Conservation (phyloP, 1,140 invertebrate genomes). For the Trissolcus basalis region DNA sequence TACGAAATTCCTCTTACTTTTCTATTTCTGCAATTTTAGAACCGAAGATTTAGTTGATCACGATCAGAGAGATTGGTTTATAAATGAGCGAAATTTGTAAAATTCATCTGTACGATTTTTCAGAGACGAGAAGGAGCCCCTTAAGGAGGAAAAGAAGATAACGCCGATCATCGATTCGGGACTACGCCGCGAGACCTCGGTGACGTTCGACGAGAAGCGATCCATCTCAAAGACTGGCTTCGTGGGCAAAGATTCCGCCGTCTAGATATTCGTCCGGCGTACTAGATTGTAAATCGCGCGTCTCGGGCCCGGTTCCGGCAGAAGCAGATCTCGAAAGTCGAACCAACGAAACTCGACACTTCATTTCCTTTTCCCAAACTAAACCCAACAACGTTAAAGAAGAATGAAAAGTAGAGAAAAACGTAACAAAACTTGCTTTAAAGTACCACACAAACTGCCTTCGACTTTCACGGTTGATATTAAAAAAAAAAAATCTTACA, state of each 20-base stretch:
- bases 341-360: slow-evolving; percentile 33
- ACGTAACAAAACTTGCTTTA: slow-evolving; percentile 10
- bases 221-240: slow-evolving; percentile 88
- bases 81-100: slow-evolving; percentile 4
- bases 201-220: slow-evolving; percentile 87
- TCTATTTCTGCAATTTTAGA: slow-evolving; percentile 1
- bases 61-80: background rate
- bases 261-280: slow-evolving; percentile 81
- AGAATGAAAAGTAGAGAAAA: slow-evolving; percentile 2
- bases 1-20: background rate
- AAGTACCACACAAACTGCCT: slow-evolving; percentile 38
- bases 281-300: slow-evolving; percentile 75
- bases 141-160: slow-evolving; percentile 80
- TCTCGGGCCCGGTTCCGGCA: slow-evolving; percentile 36
- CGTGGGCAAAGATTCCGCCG: slow-evolving; percentile 89
- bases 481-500: slow-evolving; percentile 5
- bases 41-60: slow-evolving; percentile 4
- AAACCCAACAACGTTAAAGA: background rate
- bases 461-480: slow-evolving; percentile 28
- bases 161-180: slow-evolving; percentile 80
- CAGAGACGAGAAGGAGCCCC: slow-evolving; percentile 88
- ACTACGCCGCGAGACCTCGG: slow-evolving; percentile 84
- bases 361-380: slow-evolving; percentile 28
- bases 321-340: slow-evolving; percentile 39
- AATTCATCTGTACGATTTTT: slow-evolving; percentile 39